phyloP scores from a whole-genome alignment of 2,888 invertebrate genomes.

The Drosophila mimetica region DNA sequence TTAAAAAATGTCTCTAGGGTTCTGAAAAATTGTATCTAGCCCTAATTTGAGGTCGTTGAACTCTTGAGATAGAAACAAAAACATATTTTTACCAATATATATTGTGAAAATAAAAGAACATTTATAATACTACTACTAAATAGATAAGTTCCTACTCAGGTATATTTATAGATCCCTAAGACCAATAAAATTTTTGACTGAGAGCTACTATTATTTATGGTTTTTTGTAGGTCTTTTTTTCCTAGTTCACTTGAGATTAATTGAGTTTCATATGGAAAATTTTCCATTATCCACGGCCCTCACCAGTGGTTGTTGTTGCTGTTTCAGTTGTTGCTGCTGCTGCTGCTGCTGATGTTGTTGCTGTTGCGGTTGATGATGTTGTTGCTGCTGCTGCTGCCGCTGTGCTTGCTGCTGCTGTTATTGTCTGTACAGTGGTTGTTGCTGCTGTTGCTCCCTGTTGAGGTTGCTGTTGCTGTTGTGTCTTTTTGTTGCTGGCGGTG shows the following conservation, averaged over 20 bases:
- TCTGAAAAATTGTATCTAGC: background rate
- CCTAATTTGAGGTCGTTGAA: slow-evolving; percentile 1
- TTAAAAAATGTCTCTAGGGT: too few species aligned
- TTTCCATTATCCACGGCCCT: slow-evolving; percentile 43
- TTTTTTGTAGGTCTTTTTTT: background rate
- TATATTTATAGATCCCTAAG: background rate
- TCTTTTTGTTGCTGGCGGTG: slow-evolving; percentile 64
- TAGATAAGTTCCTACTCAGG: background rate
- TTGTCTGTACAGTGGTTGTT: slow-evolving; percentile 28
- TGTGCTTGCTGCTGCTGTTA: slow-evolving; percentile 43
- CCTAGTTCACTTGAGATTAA: slow-evolving; percentile 13
- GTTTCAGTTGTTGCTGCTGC: slow-evolving; percentile 27
- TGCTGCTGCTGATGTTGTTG: slow-evolving; percentile 32
- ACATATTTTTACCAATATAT: background rate
- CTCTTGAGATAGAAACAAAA: background rate
- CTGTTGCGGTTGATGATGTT: slow-evolving; percentile 36
- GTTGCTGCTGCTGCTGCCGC: slow-evolving; percentile 25
- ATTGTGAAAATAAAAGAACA: background rate
- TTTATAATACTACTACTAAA: background rate
- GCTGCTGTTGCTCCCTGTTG: slow-evolving; percentile 28
- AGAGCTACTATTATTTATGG: background rate
- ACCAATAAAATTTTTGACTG: background rate
- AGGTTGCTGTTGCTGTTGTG: slow-evolving; percentile 45
- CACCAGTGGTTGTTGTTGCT: slow-evolving; percentile 70
- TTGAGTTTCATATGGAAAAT: slow-evolving; percentile 6